Base-by-base conservation (phyloP, 1,140 invertebrate species). In the Trichonephila inaurata region DNA sequence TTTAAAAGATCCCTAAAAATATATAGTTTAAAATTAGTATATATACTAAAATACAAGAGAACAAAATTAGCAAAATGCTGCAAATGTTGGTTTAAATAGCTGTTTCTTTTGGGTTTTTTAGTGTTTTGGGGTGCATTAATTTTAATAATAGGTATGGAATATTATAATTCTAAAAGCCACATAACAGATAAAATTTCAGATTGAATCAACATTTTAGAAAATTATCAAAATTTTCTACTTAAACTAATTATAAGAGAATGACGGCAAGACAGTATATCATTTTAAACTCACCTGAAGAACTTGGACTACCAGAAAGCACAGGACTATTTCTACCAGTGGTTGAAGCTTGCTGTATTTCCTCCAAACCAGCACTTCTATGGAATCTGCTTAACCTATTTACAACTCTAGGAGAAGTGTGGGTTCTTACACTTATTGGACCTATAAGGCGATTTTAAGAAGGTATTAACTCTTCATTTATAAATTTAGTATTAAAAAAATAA, bases 311-410 rank as follows among this genome's bases (percentile, higher is more conserved):
- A n/a, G 96, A 96, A 24, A 97, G 96, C 0, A 97, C 97, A 1
- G 98, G 98, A 95, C 98, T 98, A 95, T 97, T 97, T 16, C 97
- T 95, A 0, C 97, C 97, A 40, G 95, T 98, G 33, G 95, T 95
- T 96, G 87, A 24, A 81, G 95, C 95, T 96, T 92, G 91, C 60
- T 85, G 97, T 88, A 95, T 95, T 69, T 97, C 96, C 94, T 97
- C 97, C 64, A 99, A 96, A 14, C 99, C 99, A 87, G 99, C 99
- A 95, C 98, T 99, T 95, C 98, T 97, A 95, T 99, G 98, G 96
- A 99, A 99, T 95, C 99, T 97, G 94, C 98, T 99, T 94, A 99
- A 96, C 87, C 95, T 97, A 96, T 99, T 99, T 21, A 99, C 99
- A 94, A 99, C 98, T 95, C 98, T 97, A 89, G 98, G 97, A 61